Conservation (phyloP, 2,113 vertebrate species). For the Symphodus melops region DNA sequence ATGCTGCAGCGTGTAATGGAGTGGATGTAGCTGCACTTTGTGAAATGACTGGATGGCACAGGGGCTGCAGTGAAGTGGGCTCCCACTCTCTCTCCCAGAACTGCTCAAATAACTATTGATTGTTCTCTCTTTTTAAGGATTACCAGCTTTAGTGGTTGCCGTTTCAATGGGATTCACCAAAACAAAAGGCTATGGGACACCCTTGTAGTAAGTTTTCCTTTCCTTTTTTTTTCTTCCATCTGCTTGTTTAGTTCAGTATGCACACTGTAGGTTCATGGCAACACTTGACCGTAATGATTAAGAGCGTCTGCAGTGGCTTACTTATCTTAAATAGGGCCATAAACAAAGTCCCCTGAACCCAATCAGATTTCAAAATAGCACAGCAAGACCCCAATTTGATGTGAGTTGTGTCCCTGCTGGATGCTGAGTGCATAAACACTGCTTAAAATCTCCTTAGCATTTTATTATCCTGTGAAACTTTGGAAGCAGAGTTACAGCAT, state of each 20-base stretch:
- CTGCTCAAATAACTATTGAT: slow-evolving; percentile 58
- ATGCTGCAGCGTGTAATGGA: slow-evolving; percentile 37
- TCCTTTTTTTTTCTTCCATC: neutral
- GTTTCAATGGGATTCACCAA: slow-evolving; percentile 99
- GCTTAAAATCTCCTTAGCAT: slow-evolving; percentile 80
- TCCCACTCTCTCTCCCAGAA: slow-evolving; percentile 24
- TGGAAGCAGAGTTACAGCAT: slow-evolving; percentile 69
- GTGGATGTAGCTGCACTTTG: slow-evolving; percentile 54
- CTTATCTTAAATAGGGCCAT: slow-evolving; percentile 63
- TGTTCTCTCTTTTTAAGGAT: slow-evolving; percentile 86
- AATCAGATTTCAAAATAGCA: slow-evolving; percentile 70
- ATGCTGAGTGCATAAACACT: slow-evolving; percentile 76
- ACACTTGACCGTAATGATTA: slow-evolving; percentile 51
- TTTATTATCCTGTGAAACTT: slow-evolving; percentile 68
- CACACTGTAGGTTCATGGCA: slow-evolving; percentile 13
- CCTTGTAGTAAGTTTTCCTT: slow-evolving; percentile 91
- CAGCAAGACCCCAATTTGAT: slow-evolving; percentile 73
- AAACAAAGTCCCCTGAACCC: slow-evolving; percentile 70
- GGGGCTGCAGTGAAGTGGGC: slow-evolving; percentile 29
- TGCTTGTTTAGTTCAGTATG: slow-evolving; percentile 16
- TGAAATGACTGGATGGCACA: slow-evolving; percentile 51
- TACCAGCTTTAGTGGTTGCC: slow-evolving; percentile 97
- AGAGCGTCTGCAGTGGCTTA: slow-evolving; percentile 45
- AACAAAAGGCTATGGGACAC: slow-evolving; percentile 98
- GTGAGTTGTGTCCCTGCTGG: slow-evolving; percentile 77